These are phyloP conservation scores for Ptilodon capucinus DNA, from an alignment of 2,888 invertebrate genomes.

Conservation along the genomic window DNA sequence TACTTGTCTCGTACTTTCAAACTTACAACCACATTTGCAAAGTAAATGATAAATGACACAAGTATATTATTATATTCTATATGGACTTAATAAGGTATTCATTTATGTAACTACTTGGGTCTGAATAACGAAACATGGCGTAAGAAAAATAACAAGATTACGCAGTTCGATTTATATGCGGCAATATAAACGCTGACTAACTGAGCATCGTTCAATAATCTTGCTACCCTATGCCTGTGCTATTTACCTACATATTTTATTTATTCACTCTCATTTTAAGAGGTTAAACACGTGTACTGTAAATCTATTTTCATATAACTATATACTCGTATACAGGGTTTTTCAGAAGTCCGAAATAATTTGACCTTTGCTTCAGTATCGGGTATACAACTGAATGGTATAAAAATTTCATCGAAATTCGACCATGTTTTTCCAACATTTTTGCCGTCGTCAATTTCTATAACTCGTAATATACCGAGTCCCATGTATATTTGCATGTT, in stretches of 20 bases:
- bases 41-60: slow-evolving; percentile 13
- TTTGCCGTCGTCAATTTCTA: no score
- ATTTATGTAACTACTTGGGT: not conserved
- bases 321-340: no score
- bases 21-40: slow-evolving; percentile 9
- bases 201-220: slow-evolving; percentile 8
- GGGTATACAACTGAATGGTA: no score
- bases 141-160: slow-evolving; percentile 10
- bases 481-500: no score
- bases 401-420: no score
- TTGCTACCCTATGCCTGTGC: slow-evolving; percentile 24
- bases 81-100: slow-evolving; percentile 8
- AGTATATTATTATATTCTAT: slow-evolving; percentile 5
- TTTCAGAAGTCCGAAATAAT: no score
- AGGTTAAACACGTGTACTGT: no score
- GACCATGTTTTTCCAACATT: no score
- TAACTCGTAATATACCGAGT: no score
- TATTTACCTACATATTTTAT: slow-evolving; percentile 22
- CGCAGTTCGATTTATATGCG: slow-evolving; percentile 2
- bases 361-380: no score
- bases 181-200: slow-evolving; percentile 3
- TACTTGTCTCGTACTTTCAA: slow-evolving; percentile 10
- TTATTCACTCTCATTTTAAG: no score
- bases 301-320: no score
- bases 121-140: slow-evolving; percentile 1